Percentiles rank a stretch among this genome's conserved stretches.
phyloP scores from a whole-genome alignment of 92 coral and sea anemone species.

The Phenganax subtilis region DNA sequence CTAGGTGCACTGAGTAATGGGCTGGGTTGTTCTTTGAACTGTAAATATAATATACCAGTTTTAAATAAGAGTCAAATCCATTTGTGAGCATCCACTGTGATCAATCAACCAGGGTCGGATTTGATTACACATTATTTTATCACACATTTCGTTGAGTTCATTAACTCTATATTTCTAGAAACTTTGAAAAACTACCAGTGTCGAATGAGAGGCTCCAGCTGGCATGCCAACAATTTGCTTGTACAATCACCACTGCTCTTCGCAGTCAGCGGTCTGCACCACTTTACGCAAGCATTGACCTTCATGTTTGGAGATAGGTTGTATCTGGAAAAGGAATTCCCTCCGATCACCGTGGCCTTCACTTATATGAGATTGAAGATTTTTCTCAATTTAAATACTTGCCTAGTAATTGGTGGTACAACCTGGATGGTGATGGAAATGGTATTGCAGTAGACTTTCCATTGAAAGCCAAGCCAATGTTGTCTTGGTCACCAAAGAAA shows the following conservation, averaged over 20 bases:
- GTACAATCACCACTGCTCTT: conserved; percentile 42
- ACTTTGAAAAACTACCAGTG: conserved; percentile 12
- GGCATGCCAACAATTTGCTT: conserved; percentile 53
- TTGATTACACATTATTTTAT: not conserved
- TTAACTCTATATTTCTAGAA: not conserved
- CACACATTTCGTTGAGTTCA: not conserved
- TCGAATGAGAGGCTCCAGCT: conserved; percentile 43
- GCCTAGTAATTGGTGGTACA: conserved; percentile 56
- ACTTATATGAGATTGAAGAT: conserved; percentile 41
- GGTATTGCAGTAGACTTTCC: conserved; percentile 54
- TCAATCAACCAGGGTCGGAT: not conserved
- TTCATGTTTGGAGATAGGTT: conserved; percentile 50
- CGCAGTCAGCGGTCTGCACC: conserved; percentile 45
- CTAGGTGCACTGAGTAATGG: too few species aligned
- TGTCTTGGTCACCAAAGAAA: conserved; percentile 41
- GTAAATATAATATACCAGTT: too few species aligned
- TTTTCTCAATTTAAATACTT: too few species aligned
- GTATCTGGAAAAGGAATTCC: conserved; percentile 41
- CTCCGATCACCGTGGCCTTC: conserved; percentile 50
- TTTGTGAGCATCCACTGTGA: too few species aligned
- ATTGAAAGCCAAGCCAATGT: conserved; percentile 42
- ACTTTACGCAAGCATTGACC: conserved; percentile 42
- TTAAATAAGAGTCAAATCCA: too few species aligned
- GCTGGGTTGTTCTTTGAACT: too few species aligned
- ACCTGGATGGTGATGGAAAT: conserved; percentile 51